These are phyloP conservation scores for Zhuqinia jingwanae DNA, from an alignment of 2,888 invertebrate genomes.

Conservation along the genomic window DNA sequence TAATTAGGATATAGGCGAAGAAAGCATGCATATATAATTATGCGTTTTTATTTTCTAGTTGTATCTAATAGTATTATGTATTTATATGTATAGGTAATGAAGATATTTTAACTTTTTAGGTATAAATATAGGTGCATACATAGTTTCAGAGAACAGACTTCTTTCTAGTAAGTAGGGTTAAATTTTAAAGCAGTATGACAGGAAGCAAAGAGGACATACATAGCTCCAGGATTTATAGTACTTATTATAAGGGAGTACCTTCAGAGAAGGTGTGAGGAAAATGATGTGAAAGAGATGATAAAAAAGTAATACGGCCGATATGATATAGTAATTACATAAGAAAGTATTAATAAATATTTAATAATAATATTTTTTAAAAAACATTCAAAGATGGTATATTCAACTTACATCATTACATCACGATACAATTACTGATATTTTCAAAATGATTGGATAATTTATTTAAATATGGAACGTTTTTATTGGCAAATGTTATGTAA, in stretches of 20 bases:
- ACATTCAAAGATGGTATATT: neutral
- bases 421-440: slow-evolving; percentile 48
- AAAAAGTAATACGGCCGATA: neutral
- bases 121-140: neutral
- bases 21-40: too few species aligned
- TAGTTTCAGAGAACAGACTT: slow-evolving; percentile 29
- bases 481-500: too few species aligned
- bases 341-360: too few species aligned
- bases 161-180: neutral
- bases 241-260: slow-evolving; percentile 27
- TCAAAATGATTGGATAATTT: slow-evolving; percentile 54
- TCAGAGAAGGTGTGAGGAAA: neutral
- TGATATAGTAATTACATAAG: neutral
- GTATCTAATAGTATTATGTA: slow-evolving; percentile 35
- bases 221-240: slow-evolving; percentile 21
- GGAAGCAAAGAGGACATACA: neutral
- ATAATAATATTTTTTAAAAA: too few species aligned
- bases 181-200: neutral
- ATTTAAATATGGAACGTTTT: slow-evolving; percentile 22
- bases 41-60: too few species aligned
- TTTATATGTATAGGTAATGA: neutral
- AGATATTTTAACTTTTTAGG: neutral
- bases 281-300: too few species aligned
- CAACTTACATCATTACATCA: slow-evolving; percentile 7
- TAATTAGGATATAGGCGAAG: too few species aligned